Evolutionary conservation across 2,888 invertebrate genomes (phyloP), one percentile per base, ranked within the genome.

Genomic region (Aricia artaxerxes): DNA sequence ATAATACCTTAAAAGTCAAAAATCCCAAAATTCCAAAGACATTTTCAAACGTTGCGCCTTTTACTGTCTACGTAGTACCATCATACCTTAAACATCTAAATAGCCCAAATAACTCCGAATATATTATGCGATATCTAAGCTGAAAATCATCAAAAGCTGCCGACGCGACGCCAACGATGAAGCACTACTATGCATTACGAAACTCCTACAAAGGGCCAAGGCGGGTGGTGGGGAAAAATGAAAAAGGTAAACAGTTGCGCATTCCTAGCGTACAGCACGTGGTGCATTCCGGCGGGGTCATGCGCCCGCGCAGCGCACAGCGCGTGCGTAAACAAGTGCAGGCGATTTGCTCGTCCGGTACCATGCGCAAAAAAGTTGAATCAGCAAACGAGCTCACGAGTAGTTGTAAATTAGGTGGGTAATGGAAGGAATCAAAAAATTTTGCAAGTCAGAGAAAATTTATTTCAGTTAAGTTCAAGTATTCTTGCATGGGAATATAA

Each of bases 171-270:
- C 16, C 16, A 57, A 57, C 4, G 1, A 57, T 16, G 16, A 16
- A 4, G 57, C 13, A 1, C 24, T 69, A 69, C 9, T 35, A 38
- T 1, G 91, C 89, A 91, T 91, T 92, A 91, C 91, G 92, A 91
- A 92, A 91, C 69, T 38, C 69, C 13, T 57, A 35, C 69, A 69
- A 69, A 35, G 35, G 69, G 11, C 35, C 69, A 13, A 69, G 69
- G 35, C 35, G 35, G 69, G 35, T 90, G 88, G 89, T 87, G 86
- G 85, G 86, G 86, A 90, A 86, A 92, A 92, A 91, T 88, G 83
- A 90, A 92, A 92, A 91, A 91, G 35, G 92, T 91, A 94, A 94
- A 94, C 93, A 93, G 92, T 94, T 92, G 93, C 93, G 91, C 94
- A 94, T 93, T 92, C 94, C 94, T 69, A 89, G 87, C 83, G 90